phyloP scores from a whole-genome alignment of 2,113 vertebrate species.

The Ptilonorhynchus violaceus region DNA sequence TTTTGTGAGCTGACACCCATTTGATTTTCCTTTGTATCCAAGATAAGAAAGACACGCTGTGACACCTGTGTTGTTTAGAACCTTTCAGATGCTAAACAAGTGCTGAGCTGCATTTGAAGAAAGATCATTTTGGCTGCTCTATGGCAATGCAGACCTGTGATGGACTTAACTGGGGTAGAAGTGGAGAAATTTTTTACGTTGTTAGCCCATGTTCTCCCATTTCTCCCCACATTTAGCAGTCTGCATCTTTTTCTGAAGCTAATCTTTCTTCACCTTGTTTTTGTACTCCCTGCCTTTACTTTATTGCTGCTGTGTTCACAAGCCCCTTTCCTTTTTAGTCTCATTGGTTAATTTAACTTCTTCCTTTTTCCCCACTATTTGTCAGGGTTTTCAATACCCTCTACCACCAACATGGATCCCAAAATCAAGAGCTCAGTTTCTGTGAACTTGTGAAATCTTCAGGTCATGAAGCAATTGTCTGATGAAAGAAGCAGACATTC shows the following conservation, averaged over 20 bases:
- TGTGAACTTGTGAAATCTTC: neutral
- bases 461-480: neutral
- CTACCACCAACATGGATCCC: neutral
- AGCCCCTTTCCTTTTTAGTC: neutral
- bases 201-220: neutral
- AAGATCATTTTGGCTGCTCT: neutral
- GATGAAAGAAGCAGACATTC: neutral
- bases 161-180: neutral
- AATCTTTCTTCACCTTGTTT: neutral
- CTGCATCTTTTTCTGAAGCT: neutral
- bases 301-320: neutral
- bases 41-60: neutral
- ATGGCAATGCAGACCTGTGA: neutral
- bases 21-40: slow-evolving; percentile 8
- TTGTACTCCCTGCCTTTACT: neutral
- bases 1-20: neutral
- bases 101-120: neutral
- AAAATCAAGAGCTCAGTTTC: neutral
- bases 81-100: neutral
- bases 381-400: neutral
- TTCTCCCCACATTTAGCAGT: neutral
- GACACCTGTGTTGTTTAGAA: neutral
- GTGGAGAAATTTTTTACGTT: neutral
- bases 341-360: neutral
- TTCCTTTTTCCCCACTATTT: neutral